Evolutionary conservation across 2,888 invertebrate genomes (phyloP).

Genomic region (Clunio marinus): DNA sequence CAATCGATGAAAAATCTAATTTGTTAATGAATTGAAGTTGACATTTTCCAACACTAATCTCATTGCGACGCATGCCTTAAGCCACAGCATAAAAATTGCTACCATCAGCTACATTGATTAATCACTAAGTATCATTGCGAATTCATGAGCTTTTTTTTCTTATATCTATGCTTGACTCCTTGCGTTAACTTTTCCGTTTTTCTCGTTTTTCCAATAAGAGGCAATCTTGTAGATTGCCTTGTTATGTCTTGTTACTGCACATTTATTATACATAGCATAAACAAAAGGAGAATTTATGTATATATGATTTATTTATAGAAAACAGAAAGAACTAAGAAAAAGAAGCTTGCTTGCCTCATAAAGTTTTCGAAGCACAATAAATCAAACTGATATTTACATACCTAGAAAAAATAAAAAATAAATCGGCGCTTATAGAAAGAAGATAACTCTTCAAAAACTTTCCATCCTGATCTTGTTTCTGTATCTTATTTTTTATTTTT

Average conservation of each 20-base stretch:
- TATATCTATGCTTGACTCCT: background rate
- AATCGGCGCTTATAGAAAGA: too few relatives aligned
- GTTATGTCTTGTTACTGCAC: background rate
- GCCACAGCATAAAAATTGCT: background rate
- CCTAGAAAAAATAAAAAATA: background rate
- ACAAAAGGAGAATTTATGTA: background rate
- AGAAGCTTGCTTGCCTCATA: background rate
- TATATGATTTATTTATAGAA: conserved; percentile 7
- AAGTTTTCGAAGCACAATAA: conserved; percentile 17
- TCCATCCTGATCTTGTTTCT: too few relatives aligned
- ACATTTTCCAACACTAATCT: too few relatives aligned
- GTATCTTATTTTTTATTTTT: background rate
- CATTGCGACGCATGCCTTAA: background rate
- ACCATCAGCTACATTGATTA: conserved; percentile 13
- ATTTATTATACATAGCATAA: background rate
- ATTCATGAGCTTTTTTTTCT: conserved; percentile 17
- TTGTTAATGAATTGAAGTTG: too few relatives aligned
- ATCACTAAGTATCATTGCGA: conserved; percentile 22
- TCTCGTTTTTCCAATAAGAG: background rate
- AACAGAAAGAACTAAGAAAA: background rate
- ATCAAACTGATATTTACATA: conserved; percentile 32
- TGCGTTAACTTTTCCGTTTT: conserved; percentile 13
- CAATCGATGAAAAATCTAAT: too few relatives aligned
- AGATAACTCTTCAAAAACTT: conserved; percentile 4
- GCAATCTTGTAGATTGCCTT: conserved; percentile 23